A percentile compares a stretch with the other conserved stretches of the same genome.
phyloP scores from a whole-genome alignment of 2,888 invertebrate species.

The Liodrosophila aerea region DNA sequence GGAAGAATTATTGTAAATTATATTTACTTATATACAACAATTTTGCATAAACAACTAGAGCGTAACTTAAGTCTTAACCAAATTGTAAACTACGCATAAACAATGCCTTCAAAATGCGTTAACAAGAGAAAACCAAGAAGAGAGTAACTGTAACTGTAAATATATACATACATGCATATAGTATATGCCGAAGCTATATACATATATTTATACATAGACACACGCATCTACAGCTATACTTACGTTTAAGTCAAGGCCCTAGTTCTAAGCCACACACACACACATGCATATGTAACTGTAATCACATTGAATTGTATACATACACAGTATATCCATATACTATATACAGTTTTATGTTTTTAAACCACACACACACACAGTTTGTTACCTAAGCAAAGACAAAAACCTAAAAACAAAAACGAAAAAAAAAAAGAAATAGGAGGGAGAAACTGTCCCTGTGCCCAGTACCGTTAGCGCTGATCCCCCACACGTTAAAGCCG shows the following conservation, averaged over 20 bases:
- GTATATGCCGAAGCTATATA: slow-evolving; percentile 14
- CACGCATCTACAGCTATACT: slow-evolving; percentile 1
- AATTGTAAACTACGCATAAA: slow-evolving; percentile 58
- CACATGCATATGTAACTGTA: slow-evolving; percentile 16
- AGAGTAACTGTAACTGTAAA: slow-evolving; percentile 62
- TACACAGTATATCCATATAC: slow-evolving; percentile 10
- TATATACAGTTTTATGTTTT: slow-evolving; percentile 41
- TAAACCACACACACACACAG: slow-evolving; percentile 35
- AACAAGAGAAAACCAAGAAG: slow-evolving; percentile 36
- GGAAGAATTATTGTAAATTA: slow-evolving; percentile 51
- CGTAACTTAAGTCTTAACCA: slow-evolving; percentile 22
- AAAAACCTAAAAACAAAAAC: slow-evolving; percentile 11
- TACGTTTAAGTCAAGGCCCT: slow-evolving; percentile 17
- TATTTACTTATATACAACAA: slow-evolving; percentile 22
- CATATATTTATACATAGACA: slow-evolving; percentile 24
- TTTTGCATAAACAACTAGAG: slow-evolving; percentile 29
- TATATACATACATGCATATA: slow-evolving; percentile 31
- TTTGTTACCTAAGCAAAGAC: slow-evolving; percentile 37
- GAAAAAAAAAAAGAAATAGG: slow-evolving; percentile 12
- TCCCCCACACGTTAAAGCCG: slow-evolving; percentile 22
- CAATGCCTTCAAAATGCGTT: slow-evolving; percentile 65
- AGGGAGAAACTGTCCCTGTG: slow-evolving; percentile 27
- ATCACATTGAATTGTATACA: slow-evolving; percentile 6
- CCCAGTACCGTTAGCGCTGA: slow-evolving; percentile 1
- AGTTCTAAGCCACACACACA: slow-evolving; percentile 30